Conservation (phyloP, 1,140 invertebrate genomes). For the Phymorhynchus buccinoides region DNA sequence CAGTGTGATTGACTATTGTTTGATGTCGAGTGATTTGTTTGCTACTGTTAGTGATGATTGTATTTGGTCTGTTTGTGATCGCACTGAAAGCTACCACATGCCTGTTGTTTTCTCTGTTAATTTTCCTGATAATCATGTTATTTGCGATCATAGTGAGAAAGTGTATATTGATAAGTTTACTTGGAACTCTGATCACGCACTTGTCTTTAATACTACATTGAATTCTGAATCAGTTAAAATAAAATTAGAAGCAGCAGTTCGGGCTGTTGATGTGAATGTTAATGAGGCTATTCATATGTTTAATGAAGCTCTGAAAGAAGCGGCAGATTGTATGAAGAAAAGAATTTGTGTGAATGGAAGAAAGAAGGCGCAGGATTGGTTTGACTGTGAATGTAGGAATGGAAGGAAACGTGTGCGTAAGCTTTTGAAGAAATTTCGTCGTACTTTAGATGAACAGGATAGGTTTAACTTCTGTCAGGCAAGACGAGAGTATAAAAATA, state of each 20-base stretch:
- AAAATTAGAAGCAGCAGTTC: no score
- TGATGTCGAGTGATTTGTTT: slow-evolving; percentile 9
- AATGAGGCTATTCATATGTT: no score
- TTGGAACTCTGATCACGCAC: no score
- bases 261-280: no score
- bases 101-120: not conserved
- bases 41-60: not conserved
- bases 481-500: not conserved
- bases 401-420: not conserved
- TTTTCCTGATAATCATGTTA: no score
- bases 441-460: not conserved
- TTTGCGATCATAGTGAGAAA: no score
- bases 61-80: slow-evolving; percentile 6
- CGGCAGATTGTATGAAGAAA: no score
- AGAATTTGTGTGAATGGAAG: no score
- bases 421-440: not conserved
- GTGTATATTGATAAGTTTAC: no score
- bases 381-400: slow-evolving; percentile 6
- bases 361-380: not conserved
- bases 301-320: no score
- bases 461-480: not conserved
- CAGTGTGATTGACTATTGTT: not conserved
- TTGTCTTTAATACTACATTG: no score
- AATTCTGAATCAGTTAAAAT: no score
- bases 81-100: not conserved